These are phyloP conservation scores for Melanotaenia duboulayi DNA, from an alignment of 2,113 vertebrate species.

Conservation along the genomic window DNA sequence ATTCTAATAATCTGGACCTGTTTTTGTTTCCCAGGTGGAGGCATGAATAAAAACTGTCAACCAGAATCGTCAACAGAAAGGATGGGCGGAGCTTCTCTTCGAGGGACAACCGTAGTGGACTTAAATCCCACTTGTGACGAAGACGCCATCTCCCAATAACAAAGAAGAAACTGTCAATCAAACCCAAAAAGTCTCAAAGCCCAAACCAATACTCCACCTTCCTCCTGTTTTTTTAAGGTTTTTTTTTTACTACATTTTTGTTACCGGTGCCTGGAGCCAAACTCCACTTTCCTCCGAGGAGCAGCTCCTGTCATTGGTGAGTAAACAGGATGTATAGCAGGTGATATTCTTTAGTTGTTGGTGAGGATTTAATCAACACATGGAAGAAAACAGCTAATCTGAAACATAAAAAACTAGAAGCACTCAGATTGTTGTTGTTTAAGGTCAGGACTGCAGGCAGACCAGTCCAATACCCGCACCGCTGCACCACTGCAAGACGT, in stretches of 20 bases:
- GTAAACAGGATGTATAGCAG: constrained; percentile 10
- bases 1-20: neutral
- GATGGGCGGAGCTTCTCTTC: constrained; percentile 68
- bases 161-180: constrained; percentile 59
- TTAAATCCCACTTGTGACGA: constrained; percentile 79
- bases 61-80: constrained; percentile 60
- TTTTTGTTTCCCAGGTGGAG: constrained; percentile 49
- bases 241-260: constrained; percentile 35
- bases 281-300: constrained; percentile 62
- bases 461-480: too few species aligned
- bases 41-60: constrained; percentile 52
- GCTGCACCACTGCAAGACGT: too few species aligned
- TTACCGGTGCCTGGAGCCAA: constrained; percentile 69
- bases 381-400: too few species aligned
- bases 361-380: too few species aligned
- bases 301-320: constrained; percentile 76
- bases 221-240: neutral
- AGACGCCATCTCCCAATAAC: constrained; percentile 84
- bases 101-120: constrained; percentile 84
- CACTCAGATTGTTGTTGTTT: too few species aligned
- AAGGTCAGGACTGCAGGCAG: too few species aligned
- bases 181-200: constrained; percentile 31
- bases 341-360: too few species aligned
- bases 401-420: too few species aligned
- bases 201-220: constrained; percentile 37